phyloP scores from a whole-genome alignment of 2,797 vertebrate genomes.

The Tiaroga cobitis region DNA sequence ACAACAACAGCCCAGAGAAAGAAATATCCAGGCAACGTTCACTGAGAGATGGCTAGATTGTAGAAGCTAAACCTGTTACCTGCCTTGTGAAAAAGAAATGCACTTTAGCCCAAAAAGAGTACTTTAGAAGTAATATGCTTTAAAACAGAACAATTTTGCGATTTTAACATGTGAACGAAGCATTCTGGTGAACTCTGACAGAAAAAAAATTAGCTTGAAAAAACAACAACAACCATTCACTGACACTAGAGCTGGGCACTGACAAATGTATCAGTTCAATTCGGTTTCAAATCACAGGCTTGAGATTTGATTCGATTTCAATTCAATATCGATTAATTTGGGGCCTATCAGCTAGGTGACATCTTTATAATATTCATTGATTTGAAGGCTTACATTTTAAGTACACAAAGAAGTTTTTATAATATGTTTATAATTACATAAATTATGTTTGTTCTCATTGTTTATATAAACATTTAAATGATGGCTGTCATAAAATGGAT shows the following conservation, averaged over 20 bases:
- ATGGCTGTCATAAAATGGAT: too few relatives aligned
- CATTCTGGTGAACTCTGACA: not conserved
- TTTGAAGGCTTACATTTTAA: not conserved
- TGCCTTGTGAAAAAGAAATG: not conserved
- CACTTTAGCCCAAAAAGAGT: not conserved
- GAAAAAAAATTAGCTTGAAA: not conserved
- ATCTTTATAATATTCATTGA: too few relatives aligned
- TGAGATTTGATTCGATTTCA: too few relatives aligned
- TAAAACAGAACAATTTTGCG: too few relatives aligned
- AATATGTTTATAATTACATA: too few relatives aligned
- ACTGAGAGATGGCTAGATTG: not conserved
- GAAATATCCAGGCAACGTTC: not conserved
- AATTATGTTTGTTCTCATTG: too few relatives aligned
- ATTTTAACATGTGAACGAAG: too few relatives aligned
- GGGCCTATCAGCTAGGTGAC: too few relatives aligned
- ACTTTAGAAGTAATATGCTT: not conserved
- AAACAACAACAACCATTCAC: not conserved
- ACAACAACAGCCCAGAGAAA: not conserved
- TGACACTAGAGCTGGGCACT: too few relatives aligned
- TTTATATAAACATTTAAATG: too few relatives aligned
- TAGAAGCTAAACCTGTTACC: not conserved
- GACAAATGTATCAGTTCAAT: not conserved
- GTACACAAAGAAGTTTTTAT: not conserved
- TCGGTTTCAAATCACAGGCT: not conserved
- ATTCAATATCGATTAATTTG: too few relatives aligned